Evolutionary conservation across 2,797 vertebrate genomes (phyloP).

Genomic region (Gila robusta): DNA sequence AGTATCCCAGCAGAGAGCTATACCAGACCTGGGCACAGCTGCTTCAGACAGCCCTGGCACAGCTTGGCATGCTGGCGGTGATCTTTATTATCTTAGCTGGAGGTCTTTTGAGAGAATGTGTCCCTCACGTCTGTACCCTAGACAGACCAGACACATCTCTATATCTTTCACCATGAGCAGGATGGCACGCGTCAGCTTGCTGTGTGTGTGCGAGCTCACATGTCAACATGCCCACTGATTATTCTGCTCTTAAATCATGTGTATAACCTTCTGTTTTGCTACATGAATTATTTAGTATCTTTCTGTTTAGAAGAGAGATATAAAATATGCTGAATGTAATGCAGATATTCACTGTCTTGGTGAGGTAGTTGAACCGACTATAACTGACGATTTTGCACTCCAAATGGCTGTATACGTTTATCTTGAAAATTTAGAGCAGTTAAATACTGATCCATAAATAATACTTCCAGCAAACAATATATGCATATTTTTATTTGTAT

Average conservation of each 20-base stretch:
- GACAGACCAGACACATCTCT: slow-evolving; percentile 48
- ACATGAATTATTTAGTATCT: slow-evolving; percentile 25
- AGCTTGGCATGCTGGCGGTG: slow-evolving; percentile 53
- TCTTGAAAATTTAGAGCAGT: no score
- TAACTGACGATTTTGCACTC: background rate
- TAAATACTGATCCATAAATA: background rate
- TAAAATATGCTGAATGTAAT: slow-evolving; percentile 5
- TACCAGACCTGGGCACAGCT: slow-evolving; percentile 53
- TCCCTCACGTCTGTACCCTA: slow-evolving; percentile 42
- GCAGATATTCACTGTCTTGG: background rate
- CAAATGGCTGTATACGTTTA: background rate
- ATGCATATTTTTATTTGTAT: background rate
- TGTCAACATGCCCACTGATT: slow-evolving; percentile 55
- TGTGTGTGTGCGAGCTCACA: slow-evolving; percentile 46
- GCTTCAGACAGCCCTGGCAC: slow-evolving; percentile 55
- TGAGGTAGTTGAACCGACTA: background rate
- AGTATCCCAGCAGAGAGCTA: slow-evolving; percentile 62
- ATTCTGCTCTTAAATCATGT: slow-evolving; percentile 48
- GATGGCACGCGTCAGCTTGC: slow-evolving; percentile 42
- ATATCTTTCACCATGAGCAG: slow-evolving; percentile 38
- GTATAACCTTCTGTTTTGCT: slow-evolving; percentile 16
- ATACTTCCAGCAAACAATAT: background rate
- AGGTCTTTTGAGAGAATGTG: slow-evolving; percentile 52
- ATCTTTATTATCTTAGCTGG: slow-evolving; percentile 55
- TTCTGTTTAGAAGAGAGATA: background rate